Evolutionary conservation across 2,113 vertebrate genomes (phyloP).

Genomic region (Bostrychus sinensis): DNA sequence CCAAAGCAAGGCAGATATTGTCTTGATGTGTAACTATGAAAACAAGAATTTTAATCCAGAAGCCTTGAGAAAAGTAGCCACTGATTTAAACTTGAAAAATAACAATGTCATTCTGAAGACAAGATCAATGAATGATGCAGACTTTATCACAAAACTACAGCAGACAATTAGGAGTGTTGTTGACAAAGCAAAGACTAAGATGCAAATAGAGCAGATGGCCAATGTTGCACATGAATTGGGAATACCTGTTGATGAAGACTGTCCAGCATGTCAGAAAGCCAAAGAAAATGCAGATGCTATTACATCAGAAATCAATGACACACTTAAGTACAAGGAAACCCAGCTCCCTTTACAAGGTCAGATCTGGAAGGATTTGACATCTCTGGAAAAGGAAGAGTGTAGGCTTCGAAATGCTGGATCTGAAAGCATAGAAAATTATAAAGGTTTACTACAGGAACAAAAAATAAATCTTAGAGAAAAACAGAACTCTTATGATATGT

Average conservation of each 20-base stretch:
- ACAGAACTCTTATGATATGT: slow-evolving; percentile 37
- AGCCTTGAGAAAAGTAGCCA: slow-evolving; percentile 16
- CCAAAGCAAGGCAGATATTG: slow-evolving; percentile 32
- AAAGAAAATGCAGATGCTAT: slow-evolving; percentile 43
- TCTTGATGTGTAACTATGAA: slow-evolving; percentile 46
- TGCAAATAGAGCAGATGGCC: slow-evolving; percentile 40
- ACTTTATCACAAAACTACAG: slow-evolving; percentile 50
- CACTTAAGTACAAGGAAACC: slow-evolving; percentile 44
- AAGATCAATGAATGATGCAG: slow-evolving; percentile 48
- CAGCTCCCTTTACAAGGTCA: slow-evolving; percentile 59
- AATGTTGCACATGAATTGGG: slow-evolving; percentile 42
- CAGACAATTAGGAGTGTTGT: slow-evolving; percentile 20
- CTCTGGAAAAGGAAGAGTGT: slow-evolving; percentile 64
- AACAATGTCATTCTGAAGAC: slow-evolving; percentile 42
- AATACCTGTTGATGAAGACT: slow-evolving; percentile 60
- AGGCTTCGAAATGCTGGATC: slow-evolving; percentile 50
- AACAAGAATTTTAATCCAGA: slow-evolving; percentile 20
- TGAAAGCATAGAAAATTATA: slow-evolving; percentile 52
- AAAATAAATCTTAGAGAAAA: slow-evolving; percentile 43
- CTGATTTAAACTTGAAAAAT: slow-evolving; percentile 42
- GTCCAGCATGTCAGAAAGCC: slow-evolving; percentile 29
- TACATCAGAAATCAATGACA: slow-evolving; percentile 34
- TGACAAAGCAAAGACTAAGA: neutral
- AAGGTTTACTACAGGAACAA: slow-evolving; percentile 31
- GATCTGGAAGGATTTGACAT: slow-evolving; percentile 57